Evolutionary conservation across 2,113 vertebrate species (phyloP).

Genomic region (Gallinago undulata): DNA sequence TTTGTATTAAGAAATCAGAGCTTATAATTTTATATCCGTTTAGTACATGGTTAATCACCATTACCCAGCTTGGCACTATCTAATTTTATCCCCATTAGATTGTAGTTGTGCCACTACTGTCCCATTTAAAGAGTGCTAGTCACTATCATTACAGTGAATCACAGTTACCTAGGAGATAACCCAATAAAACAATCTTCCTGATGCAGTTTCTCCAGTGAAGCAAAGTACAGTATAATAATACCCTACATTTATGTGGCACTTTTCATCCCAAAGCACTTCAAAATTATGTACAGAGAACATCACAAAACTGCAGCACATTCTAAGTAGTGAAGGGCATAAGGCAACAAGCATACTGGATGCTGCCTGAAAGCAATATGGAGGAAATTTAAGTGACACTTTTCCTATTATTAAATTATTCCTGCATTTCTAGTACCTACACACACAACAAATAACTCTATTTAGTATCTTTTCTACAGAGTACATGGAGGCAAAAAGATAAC

Average conservation of each 20-base stretch:
- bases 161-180: conserved; percentile 48
- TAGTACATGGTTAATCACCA: background rate
- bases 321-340: background rate
- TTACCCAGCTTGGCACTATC: background rate
- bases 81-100: background rate
- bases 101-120: background rate
- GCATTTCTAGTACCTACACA: background rate
- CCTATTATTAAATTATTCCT: background rate
- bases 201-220: background rate
- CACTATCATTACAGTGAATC: background rate
- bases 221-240: background rate
- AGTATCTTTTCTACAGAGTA: background rate
- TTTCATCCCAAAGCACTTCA: conserved; percentile 5
- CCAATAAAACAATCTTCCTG: conserved; percentile 15
- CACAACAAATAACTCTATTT: background rate
- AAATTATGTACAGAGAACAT: background rate
- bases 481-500: background rate
- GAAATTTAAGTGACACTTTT: background rate
- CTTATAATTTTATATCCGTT: conserved; percentile 12
- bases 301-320: background rate
- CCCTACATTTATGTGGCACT: background rate
- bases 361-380: background rate
- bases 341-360: background rate
- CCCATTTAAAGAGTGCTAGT: conserved; percentile 26
- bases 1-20: background rate